These are phyloP conservation scores for Lepetodrilus schrolli DNA, from an alignment of 2,888 invertebrate species.

Conservation along the genomic window DNA sequence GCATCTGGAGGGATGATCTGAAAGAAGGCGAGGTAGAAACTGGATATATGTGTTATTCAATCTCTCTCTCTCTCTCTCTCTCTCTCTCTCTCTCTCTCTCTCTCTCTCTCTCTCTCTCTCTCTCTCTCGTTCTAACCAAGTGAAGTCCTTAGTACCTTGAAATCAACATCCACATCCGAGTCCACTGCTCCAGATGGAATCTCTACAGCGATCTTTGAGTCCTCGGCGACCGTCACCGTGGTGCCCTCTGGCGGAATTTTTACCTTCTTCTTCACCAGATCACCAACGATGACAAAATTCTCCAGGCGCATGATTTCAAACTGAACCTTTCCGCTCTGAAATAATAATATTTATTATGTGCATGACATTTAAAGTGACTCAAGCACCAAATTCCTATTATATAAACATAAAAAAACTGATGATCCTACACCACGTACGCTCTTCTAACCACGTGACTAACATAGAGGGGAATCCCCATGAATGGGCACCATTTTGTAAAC, in stretches of 20 bases:
- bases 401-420: no score
- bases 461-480: no score
- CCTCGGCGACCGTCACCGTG: not conserved
- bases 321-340: not conserved
- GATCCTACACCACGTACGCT: no score
- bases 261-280: not conserved
- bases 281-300: not conserved
- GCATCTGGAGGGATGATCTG: not conserved
- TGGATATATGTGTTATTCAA: no score
- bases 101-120: constrained; percentile 15
- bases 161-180: not conserved
- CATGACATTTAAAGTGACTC: no score
- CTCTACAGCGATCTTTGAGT: not conserved
- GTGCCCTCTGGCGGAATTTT: not conserved
- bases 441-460: no score
- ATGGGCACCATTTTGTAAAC: no score
- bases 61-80: constrained; percentile 7
- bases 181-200: constrained; percentile 15
- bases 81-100: constrained; percentile 15
- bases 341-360: not conserved
- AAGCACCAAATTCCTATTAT: no score
- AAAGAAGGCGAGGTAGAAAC: no score
- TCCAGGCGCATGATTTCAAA: not conserved
- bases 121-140: not conserved
- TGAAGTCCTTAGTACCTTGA: no score